Base-by-base conservation (phyloP, 2,888 invertebrate species). In the Drosophila antonietae region DNA sequence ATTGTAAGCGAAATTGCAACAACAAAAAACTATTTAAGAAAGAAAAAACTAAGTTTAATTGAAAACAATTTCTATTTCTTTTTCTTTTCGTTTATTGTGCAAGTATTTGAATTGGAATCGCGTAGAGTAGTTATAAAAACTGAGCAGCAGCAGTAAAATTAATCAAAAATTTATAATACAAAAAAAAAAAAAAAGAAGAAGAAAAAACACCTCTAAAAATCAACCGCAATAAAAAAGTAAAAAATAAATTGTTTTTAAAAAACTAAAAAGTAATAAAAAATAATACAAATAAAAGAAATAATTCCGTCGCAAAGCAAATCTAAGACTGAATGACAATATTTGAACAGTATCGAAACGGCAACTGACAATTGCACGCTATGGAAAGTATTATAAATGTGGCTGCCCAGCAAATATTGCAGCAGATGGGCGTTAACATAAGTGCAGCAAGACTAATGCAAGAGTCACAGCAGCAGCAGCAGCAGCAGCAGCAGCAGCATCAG, bases 341-440 rank as follows among this genome's bases (percentile, higher is more conserved):
- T 39, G 15, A 79, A 58, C 69, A 80, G 60, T 80, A 79, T 74
- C 33, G 68, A 68, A 41, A 61, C 58, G 15, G 47, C 65, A 49
- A 20, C 35, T 37, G 68, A 61, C 60, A 15, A 23, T 39, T 62
- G 68, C 71, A 49, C 47, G 59, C 61, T 51, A 89, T 80, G 70
- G 91, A 91, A 59, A 90, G 84, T 78, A 81, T 90, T 68, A 83
- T 86, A 73, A 87, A 78, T 62, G 84, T 81, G 52, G 80, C 86
- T 58, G 81, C 83, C 37, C 86, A 90, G 64, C 87, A 89, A 58
- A 76, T 90, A 76, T 67, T 90, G 65, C 89, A 85, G 81, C 89
- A 90, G 47, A 81, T 92, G 81, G 90, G 89, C 62, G 82, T 90
- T 80, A 90, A 91, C 61, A 69, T 90, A 55, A 88, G 86, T 80